phyloP scores from a whole-genome alignment of 1,140 invertebrate species.

The Drosophila santomea region DNA sequence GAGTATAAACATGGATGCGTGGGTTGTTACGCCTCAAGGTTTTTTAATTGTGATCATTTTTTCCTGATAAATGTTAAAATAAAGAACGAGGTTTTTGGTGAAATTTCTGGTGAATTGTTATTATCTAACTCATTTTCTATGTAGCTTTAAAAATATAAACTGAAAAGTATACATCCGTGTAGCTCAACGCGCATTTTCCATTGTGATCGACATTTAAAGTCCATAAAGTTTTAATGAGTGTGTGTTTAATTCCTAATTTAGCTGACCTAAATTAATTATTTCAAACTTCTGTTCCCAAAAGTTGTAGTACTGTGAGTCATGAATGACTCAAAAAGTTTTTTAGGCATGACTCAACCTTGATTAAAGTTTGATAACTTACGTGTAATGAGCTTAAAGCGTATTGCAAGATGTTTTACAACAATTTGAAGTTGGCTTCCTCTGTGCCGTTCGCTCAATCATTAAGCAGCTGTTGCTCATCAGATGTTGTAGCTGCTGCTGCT shows the following conservation, averaged over 20 bases:
- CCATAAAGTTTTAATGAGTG: neutral
- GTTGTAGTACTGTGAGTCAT: conserved; percentile 2
- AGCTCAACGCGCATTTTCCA: no score
- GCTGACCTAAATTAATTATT: neutral
- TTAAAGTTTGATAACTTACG: conserved; percentile 10
- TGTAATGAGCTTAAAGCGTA: conserved; percentile 25
- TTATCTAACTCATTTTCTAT: no score
- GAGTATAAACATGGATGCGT: conserved; percentile 10
- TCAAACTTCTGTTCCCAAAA: neutral
- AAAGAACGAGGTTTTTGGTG: neutral
- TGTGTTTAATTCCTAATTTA: neutral
- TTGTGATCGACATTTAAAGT: no score
- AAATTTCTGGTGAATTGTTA: no score
- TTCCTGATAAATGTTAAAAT: neutral
- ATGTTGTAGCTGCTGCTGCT: conserved; percentile 34
- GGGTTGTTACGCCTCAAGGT: neutral
- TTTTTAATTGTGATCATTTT: conserved; percentile 1
- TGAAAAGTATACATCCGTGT: neutral
- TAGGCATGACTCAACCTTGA: conserved; percentile 1
- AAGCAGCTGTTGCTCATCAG: conserved; percentile 79
- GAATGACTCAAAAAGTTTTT: neutral
- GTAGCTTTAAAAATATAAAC: no score
- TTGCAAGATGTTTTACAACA: conserved; percentile 23
- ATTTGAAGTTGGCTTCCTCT: conserved; percentile 53
- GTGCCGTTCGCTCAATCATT: conserved; percentile 68